Evolutionary conservation across 2,113 vertebrate species (phyloP), one percentile per base, ranked within the genome.

Genomic region (Procavia capensis): DNA sequence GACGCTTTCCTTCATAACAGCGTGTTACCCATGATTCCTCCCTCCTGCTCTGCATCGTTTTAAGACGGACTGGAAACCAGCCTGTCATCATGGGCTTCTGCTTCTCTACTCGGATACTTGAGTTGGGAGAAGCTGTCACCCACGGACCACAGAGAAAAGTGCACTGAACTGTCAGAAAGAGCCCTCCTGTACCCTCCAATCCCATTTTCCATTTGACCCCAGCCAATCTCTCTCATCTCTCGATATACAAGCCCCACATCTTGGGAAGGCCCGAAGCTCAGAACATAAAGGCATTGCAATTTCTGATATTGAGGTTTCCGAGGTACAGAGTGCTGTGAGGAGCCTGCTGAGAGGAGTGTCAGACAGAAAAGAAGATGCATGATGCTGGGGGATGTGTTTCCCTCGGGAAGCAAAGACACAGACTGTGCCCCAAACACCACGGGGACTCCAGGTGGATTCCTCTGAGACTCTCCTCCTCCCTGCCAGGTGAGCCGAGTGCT

Each of bases 401-500:
- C 34, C 14, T 0, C 9, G 14, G 0, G 29, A 4, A 14, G 43
- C 41, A 10, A 25, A 57, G 61, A 70, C 43, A 10, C 0, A 57
- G 24, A 19, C 7, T 19, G 25, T 1, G 24, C 13, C 0, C 3
- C 3, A 72, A n/a, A 29, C 24, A 1, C 25, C 0, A 0, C 1
- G 34, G 6, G 9, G 47, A 29, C 1, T 39, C 34, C 8, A 22
- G 41, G 41, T 0, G 2, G 13, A 17, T 1, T 9, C 5, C 75
- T 29, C 36, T 9, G 3, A 0, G 39, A 13, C 10, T 16, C 3
- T 10, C 72, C 36, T 34, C 24, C 10, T 16, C 72, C 9, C 9
- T 57, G 47, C 45, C 27, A 11, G 0, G 27, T 9, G 16, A 41
- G 47, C 47, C 0, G 0, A 25, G 88, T 4, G 3, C 16, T 6